Evolutionary conservation across 2,888 invertebrate genomes (phyloP).

Genomic region (Hydroisotoma schaefferi): DNA sequence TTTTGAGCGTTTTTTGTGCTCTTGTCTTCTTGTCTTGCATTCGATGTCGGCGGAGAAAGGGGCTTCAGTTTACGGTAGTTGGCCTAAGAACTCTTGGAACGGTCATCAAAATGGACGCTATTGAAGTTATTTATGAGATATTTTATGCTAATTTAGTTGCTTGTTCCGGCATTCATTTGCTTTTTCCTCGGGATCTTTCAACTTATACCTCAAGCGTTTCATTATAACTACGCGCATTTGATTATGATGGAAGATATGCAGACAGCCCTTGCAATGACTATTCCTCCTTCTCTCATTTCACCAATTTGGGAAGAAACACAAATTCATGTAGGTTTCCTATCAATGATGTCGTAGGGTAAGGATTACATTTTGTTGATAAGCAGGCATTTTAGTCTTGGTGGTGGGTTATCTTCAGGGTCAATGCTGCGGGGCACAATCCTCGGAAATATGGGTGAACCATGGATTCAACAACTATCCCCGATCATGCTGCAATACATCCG

Average conservation of each 20-base stretch:
- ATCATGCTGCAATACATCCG: conserved; percentile 26
- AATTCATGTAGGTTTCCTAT: conserved; percentile 13
- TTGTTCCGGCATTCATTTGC: conserved; percentile 28
- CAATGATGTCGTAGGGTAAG: background rate
- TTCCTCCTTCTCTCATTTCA: conserved; percentile 8
- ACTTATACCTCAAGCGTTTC: conserved; percentile 23
- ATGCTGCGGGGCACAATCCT: conserved; percentile 24
- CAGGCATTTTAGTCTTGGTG: background rate
- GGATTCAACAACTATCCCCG: conserved; percentile 10
- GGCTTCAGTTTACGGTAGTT: conserved; percentile 22
- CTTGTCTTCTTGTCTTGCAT: conserved; percentile 8
- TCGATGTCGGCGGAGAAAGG: conserved; percentile 16
- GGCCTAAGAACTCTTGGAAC: too few relatives aligned
- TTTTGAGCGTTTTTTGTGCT: conserved; percentile 19
- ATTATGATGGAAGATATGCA: conserved; percentile 17
- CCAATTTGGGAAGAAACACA: conserved; percentile 30
- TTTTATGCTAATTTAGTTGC: conserved; percentile 16
- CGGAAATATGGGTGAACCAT: conserved; percentile 11
- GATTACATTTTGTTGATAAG: background rate
- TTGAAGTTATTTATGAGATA: too few relatives aligned
- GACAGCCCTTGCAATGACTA: conserved; percentile 2
- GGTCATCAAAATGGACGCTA: too few relatives aligned
- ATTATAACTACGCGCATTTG: conserved; percentile 22
- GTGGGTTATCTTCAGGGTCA: conserved; percentile 16
- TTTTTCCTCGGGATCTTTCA: conserved; percentile 32